These are phyloP conservation scores for Buphagus erythrorhynchus DNA, from an alignment of 2,797 vertebrate species.

Conservation along the genomic window DNA sequence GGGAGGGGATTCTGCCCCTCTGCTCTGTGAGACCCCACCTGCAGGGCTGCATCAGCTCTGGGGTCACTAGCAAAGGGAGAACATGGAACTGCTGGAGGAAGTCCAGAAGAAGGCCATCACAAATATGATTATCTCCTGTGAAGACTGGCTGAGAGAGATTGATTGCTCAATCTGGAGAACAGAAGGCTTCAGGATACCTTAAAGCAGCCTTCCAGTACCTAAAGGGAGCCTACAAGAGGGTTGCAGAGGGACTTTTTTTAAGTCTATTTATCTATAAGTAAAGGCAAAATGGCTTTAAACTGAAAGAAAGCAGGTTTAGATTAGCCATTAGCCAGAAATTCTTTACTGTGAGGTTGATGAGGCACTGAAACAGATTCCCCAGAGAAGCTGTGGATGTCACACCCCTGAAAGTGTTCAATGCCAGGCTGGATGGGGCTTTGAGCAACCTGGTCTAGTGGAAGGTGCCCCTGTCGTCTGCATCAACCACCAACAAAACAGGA, in stretches of 20 bases:
- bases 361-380: too few relatives aligned
- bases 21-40: neutral
- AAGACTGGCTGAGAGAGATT: neutral
- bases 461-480: neutral
- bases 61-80: accelerated
- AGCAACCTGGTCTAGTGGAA: neutral
- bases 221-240: neutral
- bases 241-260: neutral
- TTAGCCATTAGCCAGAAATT: too few relatives aligned
- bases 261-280: neutral
- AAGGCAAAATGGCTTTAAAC: neutral
- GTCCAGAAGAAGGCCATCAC: too few relatives aligned
- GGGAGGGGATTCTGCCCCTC: neutral
- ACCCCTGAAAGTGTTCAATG: neutral
- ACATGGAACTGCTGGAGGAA: accelerated
- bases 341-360: too few relatives aligned
- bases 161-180: neutral
- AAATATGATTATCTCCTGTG: accelerated
- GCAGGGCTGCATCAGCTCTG: neutral
- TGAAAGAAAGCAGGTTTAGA: neutral
- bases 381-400: neutral
- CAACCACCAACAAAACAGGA: neutral
- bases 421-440: neutral
- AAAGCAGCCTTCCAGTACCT: neutral
- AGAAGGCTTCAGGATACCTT: neutral